Conservation (phyloP, 2,888 invertebrate genomes). For the Lasioglossum vierecki region DNA sequence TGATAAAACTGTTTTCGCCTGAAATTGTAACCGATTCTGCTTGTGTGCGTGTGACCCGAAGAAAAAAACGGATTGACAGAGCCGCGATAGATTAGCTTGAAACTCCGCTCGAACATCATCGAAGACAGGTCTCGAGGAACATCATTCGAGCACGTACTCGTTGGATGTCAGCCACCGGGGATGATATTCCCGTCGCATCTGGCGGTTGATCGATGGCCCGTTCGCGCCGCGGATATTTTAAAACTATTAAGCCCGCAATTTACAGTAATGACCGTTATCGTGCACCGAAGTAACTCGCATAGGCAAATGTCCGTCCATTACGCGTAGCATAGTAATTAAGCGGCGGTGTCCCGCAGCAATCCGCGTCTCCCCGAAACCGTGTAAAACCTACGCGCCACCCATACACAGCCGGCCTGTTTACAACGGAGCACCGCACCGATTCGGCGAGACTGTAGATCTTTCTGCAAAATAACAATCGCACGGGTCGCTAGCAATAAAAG, state of each 20-base stretch:
- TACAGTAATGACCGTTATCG: slow-evolving; percentile 60
- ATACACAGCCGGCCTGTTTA: slow-evolving; percentile 46
- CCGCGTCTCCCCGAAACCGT: slow-evolving; percentile 62
- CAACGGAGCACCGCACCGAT: slow-evolving; percentile 64
- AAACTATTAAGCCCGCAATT: slow-evolving; percentile 62
- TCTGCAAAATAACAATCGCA: slow-evolving; percentile 10
- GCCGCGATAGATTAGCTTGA: neutral
- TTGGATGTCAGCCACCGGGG: slow-evolving; percentile 47
- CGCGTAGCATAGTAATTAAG: slow-evolving; percentile 69
- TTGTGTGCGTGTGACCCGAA: neutral
- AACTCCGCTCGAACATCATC: neutral
- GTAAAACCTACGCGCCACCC: slow-evolving; percentile 64
- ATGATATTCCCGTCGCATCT: slow-evolving; percentile 55
- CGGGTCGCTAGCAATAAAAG: neutral
- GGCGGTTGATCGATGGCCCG: slow-evolving; percentile 46
- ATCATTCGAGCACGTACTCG: slow-evolving; percentile 46
- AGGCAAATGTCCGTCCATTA: slow-evolving; percentile 68
- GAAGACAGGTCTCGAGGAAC: neutral
- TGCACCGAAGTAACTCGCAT: slow-evolving; percentile 66
- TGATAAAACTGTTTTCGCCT: too few species aligned
- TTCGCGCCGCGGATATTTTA: slow-evolving; percentile 51
- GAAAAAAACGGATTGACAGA: neutral
- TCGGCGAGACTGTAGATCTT: slow-evolving; percentile 56
- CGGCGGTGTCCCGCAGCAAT: slow-evolving; percentile 71
- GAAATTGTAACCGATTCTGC: too few species aligned